These are phyloP conservation scores for Prosopocoilus inquinatus DNA, from an alignment of 2,888 invertebrate species.

Conservation along the genomic window DNA sequence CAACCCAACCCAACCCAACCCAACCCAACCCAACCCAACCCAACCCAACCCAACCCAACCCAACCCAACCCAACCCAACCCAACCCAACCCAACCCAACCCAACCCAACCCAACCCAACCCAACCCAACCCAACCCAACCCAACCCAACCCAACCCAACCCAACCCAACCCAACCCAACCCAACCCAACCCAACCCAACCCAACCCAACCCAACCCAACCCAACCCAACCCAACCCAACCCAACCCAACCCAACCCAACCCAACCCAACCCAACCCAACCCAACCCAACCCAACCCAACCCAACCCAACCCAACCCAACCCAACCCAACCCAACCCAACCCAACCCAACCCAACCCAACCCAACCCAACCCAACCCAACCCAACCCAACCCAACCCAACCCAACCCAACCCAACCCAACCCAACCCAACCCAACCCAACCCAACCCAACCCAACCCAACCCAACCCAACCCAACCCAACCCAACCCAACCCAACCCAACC, in stretches of 20 bases:
- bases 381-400: constrained; percentile 17
- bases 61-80: constrained; percentile 20
- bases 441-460: constrained; percentile 5
- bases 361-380: constrained; percentile 4
- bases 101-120: constrained; percentile 14
- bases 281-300: constrained; percentile 18
- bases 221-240: constrained; percentile 16
- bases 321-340: constrained; percentile 10
- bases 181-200: constrained; percentile 15
- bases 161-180: constrained; percentile 8
- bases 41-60: constrained; percentile 19
- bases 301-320: constrained; percentile 18
- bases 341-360: constrained; percentile 8
- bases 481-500: constrained; percentile 2
- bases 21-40: constrained; percentile 17
- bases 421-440: constrained; percentile 4
- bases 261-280: constrained; percentile 15
- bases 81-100: constrained; percentile 18
- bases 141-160: constrained; percentile 8
- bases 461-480: neutral
- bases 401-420: constrained; percentile 7
- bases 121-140: constrained; percentile 17
- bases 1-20: constrained; percentile 8
- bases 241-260: constrained; percentile 17
- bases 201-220: constrained; percentile 19